phyloP scores from a whole-genome alignment of 2,797 vertebrate species.

The Euthynnus affinis region DNA sequence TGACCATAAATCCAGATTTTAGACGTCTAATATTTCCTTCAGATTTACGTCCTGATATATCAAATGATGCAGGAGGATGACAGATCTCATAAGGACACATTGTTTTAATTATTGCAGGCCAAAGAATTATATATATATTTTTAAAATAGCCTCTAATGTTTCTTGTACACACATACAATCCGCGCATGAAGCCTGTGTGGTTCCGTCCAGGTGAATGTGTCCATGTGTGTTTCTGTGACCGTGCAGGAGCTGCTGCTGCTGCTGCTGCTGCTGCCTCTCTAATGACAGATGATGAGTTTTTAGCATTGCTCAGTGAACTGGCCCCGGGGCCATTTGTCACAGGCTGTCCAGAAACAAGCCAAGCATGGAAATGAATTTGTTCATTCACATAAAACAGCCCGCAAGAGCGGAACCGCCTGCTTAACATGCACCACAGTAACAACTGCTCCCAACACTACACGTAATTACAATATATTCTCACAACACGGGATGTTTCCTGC shows the following conservation, averaged over 20 bases:
- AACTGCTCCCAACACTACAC: conserved; percentile 20
- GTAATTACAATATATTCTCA: too few relatives aligned
- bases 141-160: too few relatives aligned
- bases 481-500: neutral
- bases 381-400: conserved; percentile 79
- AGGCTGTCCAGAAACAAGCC: conserved; percentile 80
- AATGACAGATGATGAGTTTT: conserved; percentile 73
- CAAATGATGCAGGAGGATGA: too few relatives aligned
- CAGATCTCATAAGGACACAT: too few relatives aligned
- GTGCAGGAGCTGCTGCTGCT: conserved; percentile 19
- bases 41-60: too few relatives aligned
- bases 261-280: neutral
- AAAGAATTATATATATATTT: too few relatives aligned
- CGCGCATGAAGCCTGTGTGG: too few relatives aligned
- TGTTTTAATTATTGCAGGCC: too few relatives aligned
- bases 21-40: too few relatives aligned
- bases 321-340: conserved; percentile 79
- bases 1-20: neutral
- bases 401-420: conserved; percentile 41
- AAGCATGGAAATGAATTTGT: conserved; percentile 85
- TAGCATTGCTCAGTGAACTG: conserved; percentile 70
- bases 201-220: too few relatives aligned
- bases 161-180: too few relatives aligned
- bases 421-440: conserved; percentile 61
- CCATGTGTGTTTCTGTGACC: neutral